phyloP scores from a whole-genome alignment of 1,140 invertebrate species.

The Proctacanthus coquilletti region DNA sequence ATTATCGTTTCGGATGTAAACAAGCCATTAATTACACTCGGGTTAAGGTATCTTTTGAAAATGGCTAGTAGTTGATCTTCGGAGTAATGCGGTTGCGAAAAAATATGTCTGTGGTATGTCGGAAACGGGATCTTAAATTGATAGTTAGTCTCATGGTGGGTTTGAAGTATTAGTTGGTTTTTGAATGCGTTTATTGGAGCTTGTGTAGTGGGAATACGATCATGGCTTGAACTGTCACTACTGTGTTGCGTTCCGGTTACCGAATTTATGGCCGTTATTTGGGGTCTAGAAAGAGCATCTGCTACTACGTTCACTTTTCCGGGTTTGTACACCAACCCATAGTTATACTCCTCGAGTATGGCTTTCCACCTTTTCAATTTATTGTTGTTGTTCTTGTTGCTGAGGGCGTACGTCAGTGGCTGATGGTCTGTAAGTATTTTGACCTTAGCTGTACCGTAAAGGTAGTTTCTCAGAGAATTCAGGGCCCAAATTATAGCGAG shows the following conservation, averaged over 20 bases:
- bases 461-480: not conserved
- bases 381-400: conserved; percentile 4
- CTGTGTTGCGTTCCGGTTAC: conserved; percentile 6
- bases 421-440: not conserved
- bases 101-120: no score
- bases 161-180: conserved; percentile 9
- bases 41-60: no score
- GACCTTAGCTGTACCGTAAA: not conserved
- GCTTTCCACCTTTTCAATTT: conserved; percentile 26
- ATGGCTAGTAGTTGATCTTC: no score
- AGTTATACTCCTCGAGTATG: conserved; percentile 19
- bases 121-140: no score
- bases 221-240: conserved; percentile 7
- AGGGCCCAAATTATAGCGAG: not conserved
- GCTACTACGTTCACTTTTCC: conserved; percentile 16
- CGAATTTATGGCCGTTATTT: conserved; percentile 4
- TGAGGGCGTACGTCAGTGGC: not conserved
- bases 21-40: no score
- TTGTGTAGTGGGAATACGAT: conserved; percentile 6
- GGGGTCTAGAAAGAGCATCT: conserved; percentile 10
- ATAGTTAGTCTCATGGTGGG: no score
- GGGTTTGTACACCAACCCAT: conserved; percentile 20
- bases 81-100: no score
- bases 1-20: no score
- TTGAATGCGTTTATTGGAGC: conserved; percentile 10